Evolutionary conservation across 2,113 vertebrate species (phyloP).

Genomic region (Aythya baeri): DNA sequence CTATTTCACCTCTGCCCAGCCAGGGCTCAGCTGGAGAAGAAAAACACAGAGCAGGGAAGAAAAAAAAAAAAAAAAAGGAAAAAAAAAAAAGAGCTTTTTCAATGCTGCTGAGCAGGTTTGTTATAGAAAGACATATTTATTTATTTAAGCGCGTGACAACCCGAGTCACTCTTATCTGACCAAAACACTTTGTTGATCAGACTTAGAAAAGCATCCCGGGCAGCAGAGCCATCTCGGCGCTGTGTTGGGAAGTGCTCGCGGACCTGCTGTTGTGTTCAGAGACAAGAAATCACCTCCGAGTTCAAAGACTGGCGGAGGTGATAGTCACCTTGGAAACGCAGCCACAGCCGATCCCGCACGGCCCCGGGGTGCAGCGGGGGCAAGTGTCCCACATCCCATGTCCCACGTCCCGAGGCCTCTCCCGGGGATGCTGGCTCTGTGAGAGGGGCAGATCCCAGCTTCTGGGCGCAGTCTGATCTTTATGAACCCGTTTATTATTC

Average conservation of each 20-base stretch:
- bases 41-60: not conserved
- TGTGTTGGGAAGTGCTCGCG: fast-evolving
- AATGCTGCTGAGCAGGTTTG: fast-evolving
- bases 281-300: conserved; percentile 20
- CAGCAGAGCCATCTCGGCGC: not conserved
- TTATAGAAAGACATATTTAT: not conserved
- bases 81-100: not conserved
- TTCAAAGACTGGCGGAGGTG: conserved; percentile 9
- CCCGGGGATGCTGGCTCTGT: not conserved
- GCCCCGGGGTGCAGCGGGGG: too few species aligned
- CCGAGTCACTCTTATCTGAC: conserved; percentile 37
- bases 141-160: not conserved
- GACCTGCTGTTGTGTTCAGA: not conserved
- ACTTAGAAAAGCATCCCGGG: not conserved
- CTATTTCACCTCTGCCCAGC: not conserved
- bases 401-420: not conserved
- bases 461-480: fast-evolving
- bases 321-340: conserved; percentile 56
- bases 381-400: not conserved
- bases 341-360: too few species aligned
- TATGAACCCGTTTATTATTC: fast-evolving
- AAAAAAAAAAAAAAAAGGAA: not conserved
- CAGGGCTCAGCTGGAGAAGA: not conserved
- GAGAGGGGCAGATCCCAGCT: not conserved
- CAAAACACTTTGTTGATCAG: conserved; percentile 8